Evolutionary conservation across 2,888 invertebrate genomes (phyloP), one percentile per base, ranked within the genome.

Genomic region (Ochropacha duplaris): DNA sequence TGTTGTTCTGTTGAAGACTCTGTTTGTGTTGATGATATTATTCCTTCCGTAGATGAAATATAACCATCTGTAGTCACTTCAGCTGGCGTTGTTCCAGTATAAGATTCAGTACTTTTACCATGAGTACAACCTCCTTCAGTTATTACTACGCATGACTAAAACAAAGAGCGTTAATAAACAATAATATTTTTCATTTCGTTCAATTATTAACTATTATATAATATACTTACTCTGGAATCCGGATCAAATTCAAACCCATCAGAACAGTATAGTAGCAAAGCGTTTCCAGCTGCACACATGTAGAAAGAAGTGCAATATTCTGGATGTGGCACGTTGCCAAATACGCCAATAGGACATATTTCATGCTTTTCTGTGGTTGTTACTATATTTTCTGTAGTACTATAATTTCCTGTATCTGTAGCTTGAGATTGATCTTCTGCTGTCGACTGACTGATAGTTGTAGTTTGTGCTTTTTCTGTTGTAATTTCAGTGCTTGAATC

Each of bases 241-340:
- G 68, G 68, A 58, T 80, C 74, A 44, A 76, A 84, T 57, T 85
- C 84, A 19, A 74, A 74, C 4, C 76, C 79, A 6, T 61, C 60
- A 0, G 66, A 58, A 49, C 86, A 85, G 44, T 54, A 69, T 0
- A 82, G 52, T 11, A 67, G 71, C 9, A 78, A 62, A 0, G 79
- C 66, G 1, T 65, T 57, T 0, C 84, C 84, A 0, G 69, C 78
- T 0, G 73, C 59, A 55, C 86, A 86, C 70, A 79, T 68, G 54
- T 65, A 83, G 61, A 81, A 86, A 0, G 74, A 66, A 22, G 78
- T 66, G 50, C 86, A 86, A 2, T 55, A 34, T 4, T 66, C 59
- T 0, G 84, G 82, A 55, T 86, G 80, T 0, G 84, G 71, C 0
- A 83, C 61, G 9, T 79, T 79, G 0, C 81, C 83, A 22, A 76